These are phyloP conservation scores for Conus canariensis DNA, from an alignment of 2,888 invertebrate genomes.

Conservation along the genomic window DNA sequence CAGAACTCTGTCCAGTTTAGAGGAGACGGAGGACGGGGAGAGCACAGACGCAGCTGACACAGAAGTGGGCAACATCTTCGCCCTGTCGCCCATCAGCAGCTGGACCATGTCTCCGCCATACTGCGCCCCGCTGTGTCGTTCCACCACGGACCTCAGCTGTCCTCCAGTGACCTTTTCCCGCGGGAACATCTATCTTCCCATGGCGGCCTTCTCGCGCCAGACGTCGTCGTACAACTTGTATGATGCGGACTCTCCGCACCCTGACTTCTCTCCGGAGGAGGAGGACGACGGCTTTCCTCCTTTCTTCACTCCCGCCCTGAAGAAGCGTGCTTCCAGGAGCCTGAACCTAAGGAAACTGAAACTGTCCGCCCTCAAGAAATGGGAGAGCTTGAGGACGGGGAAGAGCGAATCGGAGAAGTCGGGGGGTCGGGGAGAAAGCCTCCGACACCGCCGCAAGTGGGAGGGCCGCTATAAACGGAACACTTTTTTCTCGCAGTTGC, in stretches of 20 bases:
- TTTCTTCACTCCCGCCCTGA: background rate
- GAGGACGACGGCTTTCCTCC: background rate
- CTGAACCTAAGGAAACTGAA: constrained; percentile 20
- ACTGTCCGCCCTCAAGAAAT: background rate
- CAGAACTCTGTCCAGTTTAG: background rate
- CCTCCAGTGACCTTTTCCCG: constrained; percentile 7
- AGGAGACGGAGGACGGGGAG: background rate
- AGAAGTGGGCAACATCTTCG: constrained; percentile 23
- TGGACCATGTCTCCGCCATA: background rate
- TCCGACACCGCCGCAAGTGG: too few species aligned
- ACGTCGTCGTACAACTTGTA: background rate
- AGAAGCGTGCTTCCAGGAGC: background rate
- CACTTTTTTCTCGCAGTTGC: constrained; percentile 78
- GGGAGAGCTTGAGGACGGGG: background rate
- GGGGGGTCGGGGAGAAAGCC: background rate
- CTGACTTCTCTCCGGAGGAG: background rate
- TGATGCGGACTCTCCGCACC: background rate
- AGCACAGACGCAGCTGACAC: background rate
- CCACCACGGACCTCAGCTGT: background rate
- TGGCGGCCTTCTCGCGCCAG: constrained; percentile 8
- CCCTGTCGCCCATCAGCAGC: background rate
- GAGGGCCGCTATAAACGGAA: background rate
- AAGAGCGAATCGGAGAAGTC: background rate
- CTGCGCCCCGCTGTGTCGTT: background rate
- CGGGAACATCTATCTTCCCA: constrained; percentile 11